Evolutionary conservation across 2,797 vertebrate species (phyloP).

Genomic region (Darevskia nairensis): DNA sequence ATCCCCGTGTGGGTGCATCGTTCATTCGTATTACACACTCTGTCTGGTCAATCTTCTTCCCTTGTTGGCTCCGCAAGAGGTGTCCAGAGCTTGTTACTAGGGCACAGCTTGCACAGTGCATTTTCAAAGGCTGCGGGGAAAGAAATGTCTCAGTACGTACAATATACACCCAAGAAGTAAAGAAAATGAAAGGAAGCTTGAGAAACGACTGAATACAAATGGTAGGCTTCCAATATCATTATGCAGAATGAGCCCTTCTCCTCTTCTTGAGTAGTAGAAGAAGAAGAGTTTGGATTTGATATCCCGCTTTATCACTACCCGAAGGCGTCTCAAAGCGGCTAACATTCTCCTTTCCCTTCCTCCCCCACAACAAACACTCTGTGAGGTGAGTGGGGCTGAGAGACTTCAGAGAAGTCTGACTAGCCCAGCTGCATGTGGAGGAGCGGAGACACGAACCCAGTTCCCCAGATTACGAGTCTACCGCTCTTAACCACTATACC

Average conservation of each 20-base stretch:
- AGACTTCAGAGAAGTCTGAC: too few species aligned
- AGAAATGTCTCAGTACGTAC: background rate
- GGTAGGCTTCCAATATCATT: background rate
- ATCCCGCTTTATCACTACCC: too few species aligned
- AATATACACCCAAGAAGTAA: constrained; percentile 22
- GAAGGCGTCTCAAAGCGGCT: too few species aligned
- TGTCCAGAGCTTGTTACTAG: constrained; percentile 97
- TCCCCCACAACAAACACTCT: too few species aligned
- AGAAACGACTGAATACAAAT: background rate
- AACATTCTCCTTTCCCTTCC: too few species aligned
- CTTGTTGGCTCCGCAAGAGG: constrained; percentile 86
- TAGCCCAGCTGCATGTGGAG: too few species aligned
- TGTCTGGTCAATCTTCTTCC: constrained; percentile 88
- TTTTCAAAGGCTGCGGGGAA: constrained; percentile 87
- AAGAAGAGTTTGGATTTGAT: too few species aligned
- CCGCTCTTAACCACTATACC: too few species aligned
- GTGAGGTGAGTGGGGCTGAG: too few species aligned
- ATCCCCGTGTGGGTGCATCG: constrained; percentile 90
- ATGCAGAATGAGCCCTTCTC: background rate
- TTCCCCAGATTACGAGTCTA: too few species aligned
- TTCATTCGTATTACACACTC: constrained; percentile 99
- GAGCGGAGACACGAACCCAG: too few species aligned
- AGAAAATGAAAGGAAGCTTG: background rate
- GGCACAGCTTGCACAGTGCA: constrained; percentile 93
- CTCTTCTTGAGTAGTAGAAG: background rate